Evolutionary conservation across 2,888 invertebrate genomes (phyloP), one percentile per base, ranked within the genome.

Genomic region (Ormyrus pomaceus): DNA sequence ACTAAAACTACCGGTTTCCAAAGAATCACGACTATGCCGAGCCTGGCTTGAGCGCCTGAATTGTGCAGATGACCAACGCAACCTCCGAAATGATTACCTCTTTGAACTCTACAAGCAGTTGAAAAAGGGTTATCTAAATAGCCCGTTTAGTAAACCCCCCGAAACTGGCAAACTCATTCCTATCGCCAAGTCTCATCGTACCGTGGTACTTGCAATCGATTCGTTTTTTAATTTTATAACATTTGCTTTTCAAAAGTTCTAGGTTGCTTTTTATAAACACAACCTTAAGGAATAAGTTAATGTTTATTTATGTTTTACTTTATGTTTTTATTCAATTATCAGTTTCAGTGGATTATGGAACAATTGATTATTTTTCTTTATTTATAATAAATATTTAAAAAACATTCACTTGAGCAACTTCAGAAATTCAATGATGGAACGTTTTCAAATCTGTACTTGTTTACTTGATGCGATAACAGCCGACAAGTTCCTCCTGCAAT

Each of bases 11-110:
- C 82, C 82, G 6, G 82, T 83, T 0, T 53, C 84, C 5, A 77
- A 82, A 7, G 84, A 85, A 50, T 83, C 85, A 0, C 79, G 84
- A 9, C 83, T 89, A 6, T 89, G 88, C 73, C 83, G 84, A 68
- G 73, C 85, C 48, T 90, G 90, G 90, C 80, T 90, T 2, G 85
- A 88, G 5, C 89, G 88, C 80, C 82, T 90, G 55, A 84, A 84
- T 61, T 53, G 66, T 5, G 83, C 85, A 1, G 79, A 81, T 0
- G 81, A 85, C 11, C 89, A 90, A 58, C 85, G 86, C 9, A 82
- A 74, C 50, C 70, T 90, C 53, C 84, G 90, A 65, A 90, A 90
- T 80, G 82, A 85, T 48, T 89, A 90, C 81, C 77, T 90, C 7
- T n/a, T 86, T 1, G 87, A 88, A 69, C 83, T 90, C 11, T 85